Base-by-base conservation (phyloP, 64 coral and sea anemone genomes). In the Pocillopora damicornis region DNA sequence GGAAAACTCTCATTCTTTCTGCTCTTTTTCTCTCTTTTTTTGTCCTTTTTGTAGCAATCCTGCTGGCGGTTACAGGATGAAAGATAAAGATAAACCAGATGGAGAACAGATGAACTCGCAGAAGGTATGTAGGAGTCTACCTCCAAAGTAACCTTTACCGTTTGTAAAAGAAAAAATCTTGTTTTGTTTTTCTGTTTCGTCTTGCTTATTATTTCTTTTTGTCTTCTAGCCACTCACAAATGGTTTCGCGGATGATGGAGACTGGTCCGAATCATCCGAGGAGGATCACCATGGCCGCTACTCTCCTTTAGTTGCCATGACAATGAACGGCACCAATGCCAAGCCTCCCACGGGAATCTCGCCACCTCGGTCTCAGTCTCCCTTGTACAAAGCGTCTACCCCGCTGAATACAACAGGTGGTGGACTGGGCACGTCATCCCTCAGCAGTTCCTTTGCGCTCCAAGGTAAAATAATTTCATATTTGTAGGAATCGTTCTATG, bases 251-350 rank as follows among this genome's bases (percentile, higher is more conserved):
- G 91, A 96, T 69, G 91, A 87, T 12, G 94, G 89, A 56, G 94
- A 96, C 75, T 96, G 94, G 94, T 96, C 94, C 18, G 94, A 96
- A 86, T 93, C 87, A 17, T 93, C 94, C 25, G 90, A 93, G 20
- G 94, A 93, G 60, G 82, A 61, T 88, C 75, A 86, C 20, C 74
- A 92, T 18, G 89, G 76, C 0, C 63, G 75, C 2, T 89, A 88
- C 63, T 75, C 72, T 73, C 71, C 91, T 13, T 76, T 83, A 9
- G 67, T 81, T 71, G 90, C 90, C 36, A 59, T 79, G 90, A 15
- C 89, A 82, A 65, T 81, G 78, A 72, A 76, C 57, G 63, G 81
- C 17, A 84, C 81, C 37, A 66, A 71, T 3, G 3, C 63, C 35
- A 84, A 71, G 20, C 81, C 81, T n/a, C 64, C 61, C 11, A 42